A percentile compares a stretch with the other conserved stretches of the same genome.
Conservation (phyloP, 2,113 vertebrate genomes). For the Ameiurus melas region DNA sequence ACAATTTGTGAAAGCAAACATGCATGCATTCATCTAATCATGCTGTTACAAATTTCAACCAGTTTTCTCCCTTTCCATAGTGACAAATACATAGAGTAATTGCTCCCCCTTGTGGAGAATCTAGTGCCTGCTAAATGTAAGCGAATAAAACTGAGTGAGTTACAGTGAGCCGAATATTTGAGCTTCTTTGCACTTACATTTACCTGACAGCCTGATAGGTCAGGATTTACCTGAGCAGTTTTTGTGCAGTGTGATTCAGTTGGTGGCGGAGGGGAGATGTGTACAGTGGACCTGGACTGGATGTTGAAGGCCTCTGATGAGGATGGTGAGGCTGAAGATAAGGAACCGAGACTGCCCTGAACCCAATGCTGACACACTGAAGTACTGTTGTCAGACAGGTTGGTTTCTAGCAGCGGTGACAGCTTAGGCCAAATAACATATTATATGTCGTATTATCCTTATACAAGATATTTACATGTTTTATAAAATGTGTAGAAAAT, state of each 20-base stretch:
- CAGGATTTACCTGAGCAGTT: slow-evolving; percentile 37
- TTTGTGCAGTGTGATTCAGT: slow-evolving; percentile 43
- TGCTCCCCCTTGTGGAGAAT: slow-evolving; percentile 6
- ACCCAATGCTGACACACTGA: slow-evolving; percentile 61
- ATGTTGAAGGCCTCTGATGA: slow-evolving; percentile 48
- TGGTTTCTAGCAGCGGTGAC: slow-evolving; percentile 71
- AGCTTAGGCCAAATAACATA: slow-evolving; percentile 59
- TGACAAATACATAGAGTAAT: not conserved
- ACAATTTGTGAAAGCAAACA: not conserved
- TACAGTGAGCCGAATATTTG: not conserved
- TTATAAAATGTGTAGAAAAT: not conserved
- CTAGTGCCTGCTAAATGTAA: not conserved
- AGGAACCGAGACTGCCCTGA: slow-evolving; percentile 54
- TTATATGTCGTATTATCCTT: not conserved
- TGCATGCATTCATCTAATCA: not conserved
- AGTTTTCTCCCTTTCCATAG: not conserved
- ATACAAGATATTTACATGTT: not conserved
- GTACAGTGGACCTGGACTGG: slow-evolving; percentile 3
- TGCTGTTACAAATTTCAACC: not conserved
- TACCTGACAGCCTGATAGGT: not conserved
- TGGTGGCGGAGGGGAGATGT: slow-evolving; percentile 2
- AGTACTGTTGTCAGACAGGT: slow-evolving; percentile 63
- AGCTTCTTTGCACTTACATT: not conserved
- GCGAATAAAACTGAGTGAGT: not conserved
- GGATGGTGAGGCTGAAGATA: slow-evolving; percentile 59